These are phyloP conservation scores for Lanius ludovicianus DNA, from an alignment of 2,113 vertebrate species.

Conservation along the genomic window DNA sequence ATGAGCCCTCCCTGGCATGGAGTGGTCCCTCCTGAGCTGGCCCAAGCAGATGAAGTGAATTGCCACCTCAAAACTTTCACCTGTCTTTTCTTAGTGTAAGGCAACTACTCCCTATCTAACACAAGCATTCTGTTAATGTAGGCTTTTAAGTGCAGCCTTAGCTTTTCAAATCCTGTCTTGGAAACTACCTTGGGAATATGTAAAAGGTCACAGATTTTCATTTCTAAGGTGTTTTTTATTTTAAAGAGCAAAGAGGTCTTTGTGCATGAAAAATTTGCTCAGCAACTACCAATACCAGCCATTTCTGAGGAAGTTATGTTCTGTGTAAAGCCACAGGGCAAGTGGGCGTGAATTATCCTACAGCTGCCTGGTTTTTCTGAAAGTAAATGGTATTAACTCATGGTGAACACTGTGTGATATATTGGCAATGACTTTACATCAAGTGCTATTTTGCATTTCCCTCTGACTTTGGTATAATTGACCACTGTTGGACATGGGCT, in stretches of 20 bases:
- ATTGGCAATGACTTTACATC: background rate
- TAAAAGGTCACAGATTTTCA: background rate
- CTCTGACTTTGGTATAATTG: background rate
- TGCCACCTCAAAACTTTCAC: background rate
- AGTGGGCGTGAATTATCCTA: background rate
- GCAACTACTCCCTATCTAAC: background rate
- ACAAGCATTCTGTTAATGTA: background rate
- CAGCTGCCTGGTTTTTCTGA: background rate
- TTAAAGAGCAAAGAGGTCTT: background rate
- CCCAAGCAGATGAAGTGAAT: background rate
- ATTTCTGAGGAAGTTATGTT: background rate
- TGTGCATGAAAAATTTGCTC: background rate
- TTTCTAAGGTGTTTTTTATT: background rate
- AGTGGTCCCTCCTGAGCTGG: background rate
- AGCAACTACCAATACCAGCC: background rate
- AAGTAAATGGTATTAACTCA: background rate
- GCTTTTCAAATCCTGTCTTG: slow-evolving; percentile 10
- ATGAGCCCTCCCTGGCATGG: background rate
- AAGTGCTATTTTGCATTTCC: background rate
- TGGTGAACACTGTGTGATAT: background rate
- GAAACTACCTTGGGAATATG: background rate
- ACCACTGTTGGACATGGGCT: rapidly evolving
- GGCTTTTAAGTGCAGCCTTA: background rate
- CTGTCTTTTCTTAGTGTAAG: background rate
- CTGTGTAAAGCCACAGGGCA: background rate